Percentiles rank a stretch among this genome's conserved stretches.
phyloP scores from a whole-genome alignment of 2,113 vertebrate species.

The Halcyon senegalensis region DNA sequence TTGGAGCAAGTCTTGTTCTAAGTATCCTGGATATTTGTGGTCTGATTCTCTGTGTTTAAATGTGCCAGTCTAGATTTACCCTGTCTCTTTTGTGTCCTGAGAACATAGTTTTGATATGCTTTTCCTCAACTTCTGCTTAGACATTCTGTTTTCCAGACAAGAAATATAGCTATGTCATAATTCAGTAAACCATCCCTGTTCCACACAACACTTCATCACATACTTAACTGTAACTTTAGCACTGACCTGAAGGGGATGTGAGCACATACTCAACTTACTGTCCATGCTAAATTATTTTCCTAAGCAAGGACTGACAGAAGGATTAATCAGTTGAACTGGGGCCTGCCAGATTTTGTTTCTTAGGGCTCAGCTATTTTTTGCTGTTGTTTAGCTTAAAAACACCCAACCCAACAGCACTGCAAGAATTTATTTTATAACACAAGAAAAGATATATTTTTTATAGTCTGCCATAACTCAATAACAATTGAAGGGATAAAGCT shows the following conservation, averaged over 20 bases:
- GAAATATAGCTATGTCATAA: not conserved
- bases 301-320: not conserved
- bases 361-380: not conserved
- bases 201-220: not conserved
- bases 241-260: not conserved
- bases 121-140: not conserved
- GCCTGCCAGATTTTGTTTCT: not conserved
- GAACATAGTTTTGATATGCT: not conserved
- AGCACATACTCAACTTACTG: not conserved
- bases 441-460: not conserved
- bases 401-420: not conserved
- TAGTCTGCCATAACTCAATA: not conserved
- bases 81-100: not conserved
- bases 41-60: not conserved
- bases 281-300: not conserved
- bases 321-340: not conserved
- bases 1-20: not conserved
- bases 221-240: not conserved
- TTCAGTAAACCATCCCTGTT: not conserved
- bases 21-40: fast-evolving
- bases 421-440: not conserved
- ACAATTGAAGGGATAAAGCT: not conserved
- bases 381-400: not conserved
- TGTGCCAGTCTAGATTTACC: not conserved
- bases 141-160: not conserved